These are phyloP conservation scores for Tiphia femorata DNA, from an alignment of 2,888 invertebrate genomes.

Conservation along the genomic window DNA sequence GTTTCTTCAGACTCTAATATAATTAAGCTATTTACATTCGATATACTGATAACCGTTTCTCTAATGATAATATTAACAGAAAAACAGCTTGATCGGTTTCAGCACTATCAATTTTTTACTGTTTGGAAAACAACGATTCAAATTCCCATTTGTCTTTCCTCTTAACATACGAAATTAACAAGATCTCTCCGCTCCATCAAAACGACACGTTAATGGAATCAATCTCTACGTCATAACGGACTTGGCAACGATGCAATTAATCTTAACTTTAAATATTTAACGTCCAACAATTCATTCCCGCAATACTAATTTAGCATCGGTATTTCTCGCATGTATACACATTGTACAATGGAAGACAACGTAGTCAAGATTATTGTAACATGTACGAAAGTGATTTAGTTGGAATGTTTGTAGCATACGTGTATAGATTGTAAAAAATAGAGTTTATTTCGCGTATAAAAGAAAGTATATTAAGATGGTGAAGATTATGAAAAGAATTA, in stretches of 20 bases:
- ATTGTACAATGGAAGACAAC: slow-evolving; percentile 34
- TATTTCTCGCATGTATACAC: neutral
- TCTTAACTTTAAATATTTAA: neutral
- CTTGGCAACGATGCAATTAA: neutral
- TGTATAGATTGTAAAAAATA: slow-evolving; percentile 3
- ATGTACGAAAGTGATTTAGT: neutral
- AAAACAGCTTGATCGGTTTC: slow-evolving; percentile 3
- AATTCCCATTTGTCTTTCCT: no score
- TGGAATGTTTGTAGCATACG: neutral
- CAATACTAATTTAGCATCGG: neutral
- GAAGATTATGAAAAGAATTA: neutral
- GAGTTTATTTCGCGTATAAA: no score
- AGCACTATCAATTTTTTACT: neutral
- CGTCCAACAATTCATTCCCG: slow-evolving; percentile 1
- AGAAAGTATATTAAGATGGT: no score
- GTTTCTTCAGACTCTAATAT: no score
- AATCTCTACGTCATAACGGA: neutral
- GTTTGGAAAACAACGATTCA: no score
- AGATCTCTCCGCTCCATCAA: neutral
- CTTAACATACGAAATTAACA: neutral
- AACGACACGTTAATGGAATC: slow-evolving; percentile 4
- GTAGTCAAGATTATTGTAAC: slow-evolving; percentile 14
- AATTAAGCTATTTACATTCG: slow-evolving; percentile 47
- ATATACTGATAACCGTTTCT: slow-evolving; percentile 12
- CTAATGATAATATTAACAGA: slow-evolving; percentile 11